Percentiles rank a stretch among this genome's conserved stretches.
Evolutionary conservation across 2,113 vertebrate genomes (phyloP).

Genomic region (Empidonax alnorum): DNA sequence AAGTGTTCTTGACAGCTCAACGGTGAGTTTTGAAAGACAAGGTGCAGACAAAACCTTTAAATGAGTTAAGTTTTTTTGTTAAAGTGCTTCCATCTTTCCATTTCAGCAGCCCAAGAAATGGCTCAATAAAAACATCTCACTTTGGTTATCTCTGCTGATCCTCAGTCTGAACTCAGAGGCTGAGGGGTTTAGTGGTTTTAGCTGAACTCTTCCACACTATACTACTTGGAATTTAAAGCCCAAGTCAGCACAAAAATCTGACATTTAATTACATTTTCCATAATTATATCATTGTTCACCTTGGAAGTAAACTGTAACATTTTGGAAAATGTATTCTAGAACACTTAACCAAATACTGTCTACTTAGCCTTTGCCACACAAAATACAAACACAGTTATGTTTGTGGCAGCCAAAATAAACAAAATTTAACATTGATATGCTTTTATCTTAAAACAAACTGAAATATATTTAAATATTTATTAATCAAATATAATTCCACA

Average conservation of each 20-base stretch:
- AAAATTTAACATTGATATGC: not conserved
- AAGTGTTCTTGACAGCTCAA: not conserved
- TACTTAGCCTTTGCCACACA: not conserved
- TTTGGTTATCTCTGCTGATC: not conserved
- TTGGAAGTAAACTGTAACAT: not conserved
- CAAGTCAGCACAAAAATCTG: not conserved
- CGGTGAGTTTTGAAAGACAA: not conserved
- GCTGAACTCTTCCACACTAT: not conserved
- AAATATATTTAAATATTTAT: not conserved
- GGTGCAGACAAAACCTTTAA: not conserved
- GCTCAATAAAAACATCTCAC: not conserved
- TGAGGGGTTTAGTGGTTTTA: not conserved
- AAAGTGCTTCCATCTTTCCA: not conserved
- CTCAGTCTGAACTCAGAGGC: not conserved
- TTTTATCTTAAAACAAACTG: not conserved
- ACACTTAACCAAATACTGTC: not conserved
- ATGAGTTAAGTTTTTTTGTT: accelerated
- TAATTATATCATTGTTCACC: not conserved
- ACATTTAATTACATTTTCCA: not conserved
- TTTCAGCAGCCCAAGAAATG: not conserved
- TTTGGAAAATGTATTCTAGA: not conserved
- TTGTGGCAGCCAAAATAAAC: not conserved
- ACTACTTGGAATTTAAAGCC: not conserved
- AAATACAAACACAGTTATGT: not conserved
- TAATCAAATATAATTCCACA: not conserved